Evolutionary conservation across 2,888 invertebrate genomes (phyloP), one percentile per base, ranked within the genome.

Genomic region (Hermodice carunculata): DNA sequence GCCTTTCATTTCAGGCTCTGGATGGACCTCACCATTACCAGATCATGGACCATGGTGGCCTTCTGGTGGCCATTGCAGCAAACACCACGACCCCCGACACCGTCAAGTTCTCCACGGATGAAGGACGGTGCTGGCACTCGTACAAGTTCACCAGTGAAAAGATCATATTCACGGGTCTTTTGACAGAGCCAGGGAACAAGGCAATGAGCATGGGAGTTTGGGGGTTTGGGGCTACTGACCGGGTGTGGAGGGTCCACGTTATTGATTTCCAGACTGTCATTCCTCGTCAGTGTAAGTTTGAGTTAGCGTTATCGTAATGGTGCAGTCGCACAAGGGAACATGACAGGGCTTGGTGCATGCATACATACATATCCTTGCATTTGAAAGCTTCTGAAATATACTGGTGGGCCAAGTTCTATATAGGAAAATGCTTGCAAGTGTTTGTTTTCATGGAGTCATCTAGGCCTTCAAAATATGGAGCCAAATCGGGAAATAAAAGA

Each of bases 81-180:
- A 60, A 71, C 3, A 42, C 69, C 11, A 61, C 54, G 1, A 66
- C 56, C 17, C 79, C 81, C 0, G 74, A 77, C 4, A 62, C 69
- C 6, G 61, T 85, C 51, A 83, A 82, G 69, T 86, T 84, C 69
- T 84, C 84, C 19, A 79, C 81, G 8, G 85, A 86, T 61, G 81
- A 81, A 52, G 86, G 86, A 0, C 70, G 76, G 29, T 86, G 86
- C 67, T 86, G 86, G 86, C 81, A 83, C 64, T 76, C 76, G 28
- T 82, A 83, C 68, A 67, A 76, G 29, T 85, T 80, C 68, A 83
- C 85, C 0, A 60, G 74, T 14, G 77, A 84, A 46, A 49, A 70
- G 3, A 31, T 66, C 6, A 34, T 53, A 19, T 37, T 72, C 51
- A 67, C 71, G 1, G 68, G 83, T 1, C 72, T 85, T 28, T 65